phyloP scores from a whole-genome alignment of 2,888 invertebrate species.

The Camptogramma bilineatum region DNA sequence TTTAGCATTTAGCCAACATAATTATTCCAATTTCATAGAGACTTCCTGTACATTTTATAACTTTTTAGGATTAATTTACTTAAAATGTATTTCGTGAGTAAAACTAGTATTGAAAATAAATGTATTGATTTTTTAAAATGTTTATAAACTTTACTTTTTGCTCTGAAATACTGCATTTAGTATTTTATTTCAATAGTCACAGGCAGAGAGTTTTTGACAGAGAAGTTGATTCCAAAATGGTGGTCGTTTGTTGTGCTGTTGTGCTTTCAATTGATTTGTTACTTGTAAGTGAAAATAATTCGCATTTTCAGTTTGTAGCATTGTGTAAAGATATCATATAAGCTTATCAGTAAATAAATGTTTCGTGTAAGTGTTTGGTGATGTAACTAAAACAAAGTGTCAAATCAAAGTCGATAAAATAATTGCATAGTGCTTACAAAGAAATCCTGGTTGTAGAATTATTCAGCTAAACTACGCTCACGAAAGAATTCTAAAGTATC shows the following conservation, averaged over 20 bases:
- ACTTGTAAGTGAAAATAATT: conserved; percentile 54
- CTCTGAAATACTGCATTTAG: neutral
- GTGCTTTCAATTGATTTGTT: conserved; percentile 76
- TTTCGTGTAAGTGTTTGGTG: conserved; percentile 16
- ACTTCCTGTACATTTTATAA: conserved; percentile 16
- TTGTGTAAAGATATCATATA: neutral
- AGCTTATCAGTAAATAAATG: neutral
- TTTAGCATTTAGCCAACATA: conserved; percentile 30
- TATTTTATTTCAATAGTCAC: conserved; percentile 3
- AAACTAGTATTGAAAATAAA: neutral
- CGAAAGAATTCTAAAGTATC: neutral
- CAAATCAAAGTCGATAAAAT: conserved; percentile 11
- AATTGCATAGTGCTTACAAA: conserved; percentile 26
- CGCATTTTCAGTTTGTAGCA: neutral
- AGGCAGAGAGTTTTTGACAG: conserved; percentile 28
- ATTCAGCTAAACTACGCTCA: conserved; percentile 15
- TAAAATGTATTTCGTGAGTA: neutral
- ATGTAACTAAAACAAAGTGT: conserved; percentile 14
- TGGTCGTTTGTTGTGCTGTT: conserved; percentile 86
- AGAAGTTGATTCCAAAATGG: conserved; percentile 82
- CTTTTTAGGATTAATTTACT: neutral
- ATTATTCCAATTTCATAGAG: conserved; percentile 19
- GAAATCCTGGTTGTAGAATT: conserved; percentile 20
- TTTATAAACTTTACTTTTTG: neutral
- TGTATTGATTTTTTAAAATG: neutral